Percentiles rank a stretch among this genome's conserved stretches.
These are phyloP conservation scores for Pelusios castaneus DNA, from an alignment of 2,113 vertebrate species.

Conservation along the genomic window DNA sequence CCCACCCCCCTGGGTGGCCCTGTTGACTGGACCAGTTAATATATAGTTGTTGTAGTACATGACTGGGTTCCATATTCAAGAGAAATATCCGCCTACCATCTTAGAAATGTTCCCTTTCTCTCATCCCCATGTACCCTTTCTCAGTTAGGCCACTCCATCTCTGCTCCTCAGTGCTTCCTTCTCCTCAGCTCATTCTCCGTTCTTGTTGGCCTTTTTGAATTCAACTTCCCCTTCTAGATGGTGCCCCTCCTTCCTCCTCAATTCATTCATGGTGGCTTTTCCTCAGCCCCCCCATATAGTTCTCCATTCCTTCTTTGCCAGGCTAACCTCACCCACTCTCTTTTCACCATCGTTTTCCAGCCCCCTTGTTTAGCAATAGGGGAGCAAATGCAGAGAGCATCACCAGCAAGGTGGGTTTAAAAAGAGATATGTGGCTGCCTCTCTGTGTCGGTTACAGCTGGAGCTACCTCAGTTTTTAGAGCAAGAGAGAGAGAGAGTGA, in stretches of 20 bases:
- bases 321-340: not conserved
- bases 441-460: not conserved
- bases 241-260: not conserved
- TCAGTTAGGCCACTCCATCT: not conserved
- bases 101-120: not conserved
- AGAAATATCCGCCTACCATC: not conserved
- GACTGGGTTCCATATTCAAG: not conserved
- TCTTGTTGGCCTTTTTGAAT: not conserved
- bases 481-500: constrained; percentile 2
- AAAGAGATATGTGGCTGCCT: not conserved
- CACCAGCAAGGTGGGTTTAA: not conserved
- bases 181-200: not conserved
- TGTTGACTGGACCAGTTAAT: no score
- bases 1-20: no score
- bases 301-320: not conserved
- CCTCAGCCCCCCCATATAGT: not conserved
- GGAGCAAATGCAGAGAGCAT: not conserved
- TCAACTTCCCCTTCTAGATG: not conserved
- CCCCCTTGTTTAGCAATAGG: not conserved
- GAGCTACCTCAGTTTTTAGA: not conserved
- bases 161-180: not conserved
- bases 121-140: not conserved
- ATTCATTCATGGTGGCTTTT: not conserved
- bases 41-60: not conserved
- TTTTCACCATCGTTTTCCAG: not conserved